Conservation (phyloP, 1,140 invertebrate species). For the Leptinotarsa defecta region DNA sequence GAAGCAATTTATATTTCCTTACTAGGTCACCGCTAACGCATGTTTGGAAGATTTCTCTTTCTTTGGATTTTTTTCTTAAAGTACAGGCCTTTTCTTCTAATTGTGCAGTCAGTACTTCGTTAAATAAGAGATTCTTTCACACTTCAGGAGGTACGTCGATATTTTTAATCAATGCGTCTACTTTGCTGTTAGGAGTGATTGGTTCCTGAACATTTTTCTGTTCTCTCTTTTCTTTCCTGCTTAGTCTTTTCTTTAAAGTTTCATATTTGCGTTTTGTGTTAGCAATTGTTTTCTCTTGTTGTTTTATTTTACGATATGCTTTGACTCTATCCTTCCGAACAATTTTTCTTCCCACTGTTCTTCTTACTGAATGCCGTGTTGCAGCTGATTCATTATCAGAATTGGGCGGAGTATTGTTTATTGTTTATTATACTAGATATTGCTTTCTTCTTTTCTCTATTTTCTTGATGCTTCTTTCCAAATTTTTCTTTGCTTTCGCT, state of each 20-base stretch:
- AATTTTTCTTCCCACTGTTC: slow-evolving; percentile 33
- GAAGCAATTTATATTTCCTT: slow-evolving; percentile 25
- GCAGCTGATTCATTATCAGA: slow-evolving; percentile 25
- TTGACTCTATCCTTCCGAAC: slow-evolving; percentile 33
- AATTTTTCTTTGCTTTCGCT: too few relatives aligned
- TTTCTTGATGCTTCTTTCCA: slow-evolving; percentile 30
- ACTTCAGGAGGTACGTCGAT: slow-evolving; percentile 29
- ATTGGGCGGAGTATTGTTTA: slow-evolving; percentile 29
- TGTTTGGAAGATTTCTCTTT: slow-evolving; percentile 26
- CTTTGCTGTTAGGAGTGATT: slow-evolving; percentile 17
- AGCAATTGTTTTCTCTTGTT: neutral
- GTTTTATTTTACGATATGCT: slow-evolving; percentile 36
- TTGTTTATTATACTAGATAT: slow-evolving; percentile 18
- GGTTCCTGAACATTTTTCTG: too few relatives aligned
- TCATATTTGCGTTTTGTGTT: slow-evolving; percentile 23
- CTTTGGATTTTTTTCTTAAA: neutral
- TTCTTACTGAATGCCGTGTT: slow-evolving; percentile 6
- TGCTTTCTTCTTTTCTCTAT: slow-evolving; percentile 29
- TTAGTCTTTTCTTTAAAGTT: slow-evolving; percentile 20
- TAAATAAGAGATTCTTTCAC: slow-evolving; percentile 24
- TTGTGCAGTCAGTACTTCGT: slow-evolving; percentile 24
- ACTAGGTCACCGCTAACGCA: slow-evolving; percentile 11
- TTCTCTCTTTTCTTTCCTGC: slow-evolving; percentile 13
- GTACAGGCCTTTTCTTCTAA: neutral
- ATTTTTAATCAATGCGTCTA: slow-evolving; percentile 10